Evolutionary conservation across 1,140 invertebrate genomes (phyloP).

Genomic region (Laodelphax striatellus): DNA sequence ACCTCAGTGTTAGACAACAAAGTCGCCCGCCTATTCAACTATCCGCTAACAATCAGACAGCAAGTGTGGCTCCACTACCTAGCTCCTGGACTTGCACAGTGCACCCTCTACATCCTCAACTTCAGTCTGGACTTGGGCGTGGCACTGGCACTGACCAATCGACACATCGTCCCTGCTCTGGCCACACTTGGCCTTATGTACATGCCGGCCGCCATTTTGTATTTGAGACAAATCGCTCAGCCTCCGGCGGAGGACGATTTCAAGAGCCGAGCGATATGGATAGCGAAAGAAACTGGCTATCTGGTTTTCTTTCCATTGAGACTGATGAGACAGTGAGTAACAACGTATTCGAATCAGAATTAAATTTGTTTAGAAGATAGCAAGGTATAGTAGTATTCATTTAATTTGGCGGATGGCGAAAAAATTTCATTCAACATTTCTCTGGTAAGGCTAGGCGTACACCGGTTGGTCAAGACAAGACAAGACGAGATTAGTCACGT

Average conservation of each 20-base stretch:
- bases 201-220: constrained; percentile 37
- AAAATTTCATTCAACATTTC: no score
- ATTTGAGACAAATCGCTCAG: constrained; percentile 42
- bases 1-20: constrained; percentile 17
- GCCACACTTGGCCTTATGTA: constrained; percentile 38
- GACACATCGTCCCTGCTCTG: neutral
- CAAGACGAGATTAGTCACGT: no score
- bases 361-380: no score
- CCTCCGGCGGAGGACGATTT: constrained; percentile 17
- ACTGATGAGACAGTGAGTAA: constrained; percentile 19
- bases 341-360: no score
- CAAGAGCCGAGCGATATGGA: constrained; percentile 12
- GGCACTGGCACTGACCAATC: neutral
- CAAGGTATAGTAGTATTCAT: no score
- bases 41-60: constrained; percentile 15
- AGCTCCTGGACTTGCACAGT: constrained; percentile 11
- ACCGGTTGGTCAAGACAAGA: no score
- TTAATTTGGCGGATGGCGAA: no score
- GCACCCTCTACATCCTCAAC: constrained; percentile 16
- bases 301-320: constrained; percentile 19
- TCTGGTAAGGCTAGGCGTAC: no score
- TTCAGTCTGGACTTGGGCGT: constrained; percentile 14
- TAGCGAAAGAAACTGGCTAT: constrained; percentile 13
- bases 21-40: constrained; percentile 8
- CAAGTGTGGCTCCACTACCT: constrained; percentile 21